phyloP scores from a whole-genome alignment of 1,140 invertebrate genomes.

The Trichomalopsis sarcophagae region DNA sequence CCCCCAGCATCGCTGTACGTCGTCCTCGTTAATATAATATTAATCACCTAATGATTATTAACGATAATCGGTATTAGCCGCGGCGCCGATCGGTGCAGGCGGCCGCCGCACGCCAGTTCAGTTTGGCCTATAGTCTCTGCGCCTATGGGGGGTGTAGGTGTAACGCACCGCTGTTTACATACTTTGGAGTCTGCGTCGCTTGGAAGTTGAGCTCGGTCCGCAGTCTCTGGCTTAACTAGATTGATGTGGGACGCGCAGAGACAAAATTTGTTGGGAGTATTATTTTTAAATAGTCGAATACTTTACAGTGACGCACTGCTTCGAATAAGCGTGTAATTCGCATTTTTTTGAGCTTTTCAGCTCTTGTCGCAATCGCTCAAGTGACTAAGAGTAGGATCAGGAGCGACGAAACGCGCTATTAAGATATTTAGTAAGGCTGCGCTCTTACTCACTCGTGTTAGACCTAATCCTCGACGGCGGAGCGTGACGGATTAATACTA shows the following conservation, averaged over 20 bases:
- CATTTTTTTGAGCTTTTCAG: background rate
- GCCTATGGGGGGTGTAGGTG: background rate
- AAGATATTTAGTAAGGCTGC: slow-evolving; percentile 27
- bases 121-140: background rate
- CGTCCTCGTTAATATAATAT: slow-evolving; percentile 60
- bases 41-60: slow-evolving; percentile 63
- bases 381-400: background rate
- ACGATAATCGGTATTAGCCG: slow-evolving; percentile 64
- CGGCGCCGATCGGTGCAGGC: slow-evolving; percentile 7
- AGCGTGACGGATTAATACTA: background rate
- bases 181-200: background rate
- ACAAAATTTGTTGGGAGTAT: background rate
- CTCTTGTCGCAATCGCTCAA: slow-evolving; percentile 13
- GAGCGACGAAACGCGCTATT: background rate
- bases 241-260: no score
- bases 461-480: slow-evolving; percentile 6
- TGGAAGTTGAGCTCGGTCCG: background rate
- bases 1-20: background rate
- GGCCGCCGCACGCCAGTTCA: background rate
- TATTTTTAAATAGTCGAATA: background rate
- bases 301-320: no score
- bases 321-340: background rate
- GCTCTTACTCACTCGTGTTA: slow-evolving; percentile 32
- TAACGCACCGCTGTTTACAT: background rate
- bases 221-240: background rate